A percentile compares a stretch with the other conserved stretches of the same genome.
phyloP scores from a whole-genome alignment of 2,797 vertebrate species.

The Macropodus opercularis region DNA sequence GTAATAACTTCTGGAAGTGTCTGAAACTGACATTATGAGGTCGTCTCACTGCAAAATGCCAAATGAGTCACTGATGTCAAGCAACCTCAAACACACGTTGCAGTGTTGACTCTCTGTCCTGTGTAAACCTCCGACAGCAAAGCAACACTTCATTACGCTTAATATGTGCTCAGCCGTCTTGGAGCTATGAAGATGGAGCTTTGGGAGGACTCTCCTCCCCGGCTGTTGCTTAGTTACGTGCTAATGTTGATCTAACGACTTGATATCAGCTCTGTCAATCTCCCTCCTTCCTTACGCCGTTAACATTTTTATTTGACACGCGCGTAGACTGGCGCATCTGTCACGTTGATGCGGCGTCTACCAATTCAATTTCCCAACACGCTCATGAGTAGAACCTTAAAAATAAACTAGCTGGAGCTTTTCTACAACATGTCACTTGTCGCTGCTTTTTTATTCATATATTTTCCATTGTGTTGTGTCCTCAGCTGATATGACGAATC shows the following conservation, averaged over 20 bases:
- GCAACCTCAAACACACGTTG: conserved; percentile 41
- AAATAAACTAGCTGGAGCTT: conserved; percentile 9
- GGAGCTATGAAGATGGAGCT: conserved; percentile 8
- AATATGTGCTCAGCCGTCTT: conserved; percentile 21
- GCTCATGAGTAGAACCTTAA: not conserved
- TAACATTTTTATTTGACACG: conserved; percentile 36
- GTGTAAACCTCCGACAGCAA: not conserved
- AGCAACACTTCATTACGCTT: conserved; percentile 7
- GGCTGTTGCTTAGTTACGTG: not conserved
- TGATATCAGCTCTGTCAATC: conserved; percentile 23
- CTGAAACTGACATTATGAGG: conserved; percentile 23
- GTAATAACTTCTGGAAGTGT: conserved; percentile 5
- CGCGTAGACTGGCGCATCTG: not conserved
- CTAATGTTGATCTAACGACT: conserved; percentile 15
- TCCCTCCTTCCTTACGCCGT: conserved; percentile 11
- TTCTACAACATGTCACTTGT: conserved; percentile 1
- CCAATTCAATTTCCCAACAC: not conserved
- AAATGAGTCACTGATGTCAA: conserved; percentile 42
- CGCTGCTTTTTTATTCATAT: not conserved
- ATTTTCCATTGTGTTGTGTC: conserved; percentile 4
- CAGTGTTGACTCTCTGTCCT: conserved; percentile 44
- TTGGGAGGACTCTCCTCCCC: not conserved
- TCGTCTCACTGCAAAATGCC: conserved; percentile 29
- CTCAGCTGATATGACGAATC: not conserved
- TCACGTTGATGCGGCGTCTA: conserved; percentile 21